Conservation (phyloP, 92 coral and sea anemone genomes). For the Siderastrea radians region DNA sequence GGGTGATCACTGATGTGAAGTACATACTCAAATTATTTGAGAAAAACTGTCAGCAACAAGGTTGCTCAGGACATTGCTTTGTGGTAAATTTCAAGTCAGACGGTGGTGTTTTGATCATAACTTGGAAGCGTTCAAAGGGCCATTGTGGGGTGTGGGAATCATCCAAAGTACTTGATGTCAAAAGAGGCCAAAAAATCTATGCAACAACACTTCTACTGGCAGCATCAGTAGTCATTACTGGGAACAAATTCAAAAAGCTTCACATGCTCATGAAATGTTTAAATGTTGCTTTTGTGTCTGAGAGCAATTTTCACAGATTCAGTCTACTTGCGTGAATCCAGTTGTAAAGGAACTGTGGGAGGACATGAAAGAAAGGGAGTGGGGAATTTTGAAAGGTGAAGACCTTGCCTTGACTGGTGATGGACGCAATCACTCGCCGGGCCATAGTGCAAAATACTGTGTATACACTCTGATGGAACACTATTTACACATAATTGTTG, state of each 20-base stretch:
- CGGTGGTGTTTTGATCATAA: slow-evolving; percentile 39
- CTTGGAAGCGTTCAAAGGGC: slow-evolving; percentile 56
- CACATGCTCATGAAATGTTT: slow-evolving; percentile 25
- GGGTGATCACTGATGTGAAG: slow-evolving; percentile 48
- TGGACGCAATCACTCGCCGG: slow-evolving; percentile 59
- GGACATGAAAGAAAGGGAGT: slow-evolving; percentile 37
- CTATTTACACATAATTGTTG: slow-evolving; percentile 43
- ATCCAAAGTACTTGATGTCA: slow-evolving; percentile 33
- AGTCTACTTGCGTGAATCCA: slow-evolving; percentile 41
- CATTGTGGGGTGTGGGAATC: slow-evolving; percentile 62
- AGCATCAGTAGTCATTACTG: slow-evolving; percentile 45
- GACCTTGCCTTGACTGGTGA: slow-evolving; percentile 49
- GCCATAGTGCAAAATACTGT: slow-evolving; percentile 69
- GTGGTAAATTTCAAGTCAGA: slow-evolving; percentile 24
- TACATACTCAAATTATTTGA: slow-evolving; percentile 29
- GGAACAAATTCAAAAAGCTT: slow-evolving; percentile 63
- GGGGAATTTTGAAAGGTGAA: slow-evolving; percentile 10
- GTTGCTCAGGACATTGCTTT: slow-evolving; percentile 39
- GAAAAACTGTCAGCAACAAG: slow-evolving; percentile 31
- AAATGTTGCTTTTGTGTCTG: slow-evolving; percentile 37
- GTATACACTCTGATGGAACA: slow-evolving; percentile 70
- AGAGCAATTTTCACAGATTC: slow-evolving; percentile 41
- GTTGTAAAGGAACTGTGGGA: slow-evolving; percentile 42
- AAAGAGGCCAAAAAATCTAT: slow-evolving; percentile 53
- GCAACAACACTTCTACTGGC: slow-evolving; percentile 38